These are phyloP conservation scores for Leptodactylus fuscus DNA, from an alignment of 2,113 vertebrate species.

Conservation along the genomic window DNA sequence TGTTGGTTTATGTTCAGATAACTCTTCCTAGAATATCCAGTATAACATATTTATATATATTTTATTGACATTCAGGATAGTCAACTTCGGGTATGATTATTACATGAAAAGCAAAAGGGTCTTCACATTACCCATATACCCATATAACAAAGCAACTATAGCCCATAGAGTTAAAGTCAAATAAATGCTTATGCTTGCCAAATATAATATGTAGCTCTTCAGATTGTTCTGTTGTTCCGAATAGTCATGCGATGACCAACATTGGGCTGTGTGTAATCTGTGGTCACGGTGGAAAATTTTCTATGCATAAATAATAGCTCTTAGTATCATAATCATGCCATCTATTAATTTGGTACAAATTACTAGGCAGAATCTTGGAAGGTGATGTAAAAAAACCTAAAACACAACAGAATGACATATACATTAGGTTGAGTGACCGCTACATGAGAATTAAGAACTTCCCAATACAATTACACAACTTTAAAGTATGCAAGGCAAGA, in stretches of 20 bases:
- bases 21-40: background rate
- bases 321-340: background rate
- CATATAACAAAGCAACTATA: background rate
- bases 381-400: background rate
- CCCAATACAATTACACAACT: slow-evolving; percentile 26
- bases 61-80: background rate
- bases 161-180: background rate
- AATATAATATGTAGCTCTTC: background rate
- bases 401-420: background rate
- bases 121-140: too few species aligned
- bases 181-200: background rate
- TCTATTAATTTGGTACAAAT: background rate
- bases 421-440: background rate
- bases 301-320: background rate
- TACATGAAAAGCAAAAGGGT: too few species aligned
- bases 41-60: background rate
- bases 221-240: background rate
- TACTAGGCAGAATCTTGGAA: background rate
- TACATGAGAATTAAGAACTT: background rate
- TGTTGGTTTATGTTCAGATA: background rate
- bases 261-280: background rate
- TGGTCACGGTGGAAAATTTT: background rate
- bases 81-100: too few species aligned
- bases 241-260: background rate
- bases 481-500: slow-evolving; percentile 38